These are phyloP conservation scores for Agonopterix subpropinquella DNA, from an alignment of 2,888 invertebrate species.

Conservation along the genomic window DNA sequence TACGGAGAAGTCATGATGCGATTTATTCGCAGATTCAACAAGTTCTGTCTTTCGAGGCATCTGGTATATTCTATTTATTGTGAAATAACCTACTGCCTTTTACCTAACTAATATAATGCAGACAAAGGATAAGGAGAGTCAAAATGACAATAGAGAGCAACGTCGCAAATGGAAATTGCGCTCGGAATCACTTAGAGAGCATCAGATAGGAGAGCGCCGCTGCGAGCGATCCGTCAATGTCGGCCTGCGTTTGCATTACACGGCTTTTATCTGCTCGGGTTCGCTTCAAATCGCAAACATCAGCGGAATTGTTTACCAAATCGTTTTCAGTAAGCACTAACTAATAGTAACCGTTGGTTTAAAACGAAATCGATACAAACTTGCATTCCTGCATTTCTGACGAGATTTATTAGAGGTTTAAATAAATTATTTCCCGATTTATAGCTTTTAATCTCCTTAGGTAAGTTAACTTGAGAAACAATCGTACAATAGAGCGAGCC, in stretches of 20 bases:
- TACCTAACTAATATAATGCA: constrained; percentile 12
- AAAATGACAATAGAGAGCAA: constrained; percentile 63
- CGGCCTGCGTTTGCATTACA: constrained; percentile 70
- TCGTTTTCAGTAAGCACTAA: constrained; percentile 70
- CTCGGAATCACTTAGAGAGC: constrained; percentile 69
- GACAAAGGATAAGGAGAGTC: constrained; percentile 52
- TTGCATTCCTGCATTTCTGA: constrained; percentile 44
- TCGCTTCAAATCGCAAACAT: constrained; percentile 68
- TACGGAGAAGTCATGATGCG: constrained; percentile 13
- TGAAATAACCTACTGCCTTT: no score
- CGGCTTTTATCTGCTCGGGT: constrained; percentile 66
- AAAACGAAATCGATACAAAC: constrained; percentile 40
- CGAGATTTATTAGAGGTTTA: constrained; percentile 55
- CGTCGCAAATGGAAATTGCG: constrained; percentile 68
- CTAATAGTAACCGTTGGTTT: constrained; percentile 50
- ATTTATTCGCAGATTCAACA: no score
- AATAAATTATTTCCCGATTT: constrained; percentile 49
- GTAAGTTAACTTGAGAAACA: constrained; percentile 27
- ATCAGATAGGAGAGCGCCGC: constrained; percentile 70
- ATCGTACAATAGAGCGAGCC: constrained; percentile 45
- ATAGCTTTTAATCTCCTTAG: constrained; percentile 59
- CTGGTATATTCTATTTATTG: no score
- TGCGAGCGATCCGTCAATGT: constrained; percentile 72
- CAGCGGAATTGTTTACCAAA: constrained; percentile 68
- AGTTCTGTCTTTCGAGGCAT: no score